phyloP scores from a whole-genome alignment of 2,113 vertebrate genomes.

The Rhinoptilus africanus region DNA sequence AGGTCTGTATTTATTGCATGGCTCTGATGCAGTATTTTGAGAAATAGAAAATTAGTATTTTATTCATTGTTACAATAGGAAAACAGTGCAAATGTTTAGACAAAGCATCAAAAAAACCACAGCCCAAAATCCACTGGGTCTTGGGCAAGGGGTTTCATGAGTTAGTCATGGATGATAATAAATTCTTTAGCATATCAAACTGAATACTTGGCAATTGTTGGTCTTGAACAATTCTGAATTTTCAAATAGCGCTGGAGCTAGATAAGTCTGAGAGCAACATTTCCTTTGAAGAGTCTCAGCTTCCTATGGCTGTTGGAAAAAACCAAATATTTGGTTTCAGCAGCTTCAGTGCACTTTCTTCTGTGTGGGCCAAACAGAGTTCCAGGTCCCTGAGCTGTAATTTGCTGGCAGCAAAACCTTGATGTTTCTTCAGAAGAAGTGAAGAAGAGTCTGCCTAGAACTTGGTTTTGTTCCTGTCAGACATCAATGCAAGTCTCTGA shows the following conservation, averaged over 20 bases:
- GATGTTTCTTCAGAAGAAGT: conserved; percentile 5
- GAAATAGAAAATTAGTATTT: neutral
- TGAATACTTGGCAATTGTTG: neutral
- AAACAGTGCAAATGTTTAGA: neutral
- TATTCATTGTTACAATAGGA: neutral
- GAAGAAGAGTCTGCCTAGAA: neutral
- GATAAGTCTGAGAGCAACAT: neutral
- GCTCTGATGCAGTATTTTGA: neutral
- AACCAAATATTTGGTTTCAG: conserved; percentile 28
- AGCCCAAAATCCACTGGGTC: too few relatives aligned
- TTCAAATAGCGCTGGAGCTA: conserved; percentile 4
- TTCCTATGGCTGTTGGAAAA: neutral
- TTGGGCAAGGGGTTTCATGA: neutral
- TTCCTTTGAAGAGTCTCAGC: conserved; percentile 1
- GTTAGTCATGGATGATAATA: neutral
- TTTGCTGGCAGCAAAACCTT: conserved; percentile 43
- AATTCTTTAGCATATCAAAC: conserved; percentile 14
- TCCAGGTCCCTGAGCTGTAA: neutral
- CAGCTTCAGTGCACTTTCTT: neutral
- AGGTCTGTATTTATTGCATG: neutral
- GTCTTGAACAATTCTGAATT: neutral
- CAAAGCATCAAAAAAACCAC: neutral
- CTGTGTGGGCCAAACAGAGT: neutral
- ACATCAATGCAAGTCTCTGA: neutral
- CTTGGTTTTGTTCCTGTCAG: conserved; percentile 16